Conservation (phyloP, 2,113 vertebrate genomes). For the Bufo bufo region DNA sequence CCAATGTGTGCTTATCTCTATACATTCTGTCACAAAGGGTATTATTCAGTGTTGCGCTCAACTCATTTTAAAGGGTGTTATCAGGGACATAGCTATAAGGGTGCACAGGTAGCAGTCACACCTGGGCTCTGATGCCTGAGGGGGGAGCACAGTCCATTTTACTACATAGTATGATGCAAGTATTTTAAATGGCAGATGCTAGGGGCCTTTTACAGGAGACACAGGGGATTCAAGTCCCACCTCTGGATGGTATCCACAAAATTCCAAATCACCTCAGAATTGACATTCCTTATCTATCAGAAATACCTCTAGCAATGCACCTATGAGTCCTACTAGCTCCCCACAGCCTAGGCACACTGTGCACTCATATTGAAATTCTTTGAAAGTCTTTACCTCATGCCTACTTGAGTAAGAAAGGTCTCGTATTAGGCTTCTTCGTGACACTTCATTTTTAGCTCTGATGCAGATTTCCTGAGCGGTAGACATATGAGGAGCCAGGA, state of each 20-base stretch:
- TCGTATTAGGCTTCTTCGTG: neutral
- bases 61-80: too few species aligned
- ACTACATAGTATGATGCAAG: too few species aligned
- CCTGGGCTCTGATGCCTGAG: too few species aligned
- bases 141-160: too few species aligned
- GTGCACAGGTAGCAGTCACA: too few species aligned
- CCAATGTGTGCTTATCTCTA: too few species aligned
- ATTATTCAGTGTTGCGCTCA: too few species aligned
- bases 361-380: neutral
- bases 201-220: too few species aligned
- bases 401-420: neutral
- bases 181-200: too few species aligned
- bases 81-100: too few species aligned
- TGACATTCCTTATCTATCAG: neutral
- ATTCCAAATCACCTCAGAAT: neutral
- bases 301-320: neutral
- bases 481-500: neutral
- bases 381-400: neutral
- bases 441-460: conserved; percentile 5
- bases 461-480: neutral
- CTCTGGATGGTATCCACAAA: neutral
- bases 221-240: too few species aligned
- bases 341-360: neutral
- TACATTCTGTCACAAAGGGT: too few species aligned
- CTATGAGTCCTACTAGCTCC: neutral